Conservation (phyloP, 2,113 vertebrate genomes). For the Pavo muticus region DNA sequence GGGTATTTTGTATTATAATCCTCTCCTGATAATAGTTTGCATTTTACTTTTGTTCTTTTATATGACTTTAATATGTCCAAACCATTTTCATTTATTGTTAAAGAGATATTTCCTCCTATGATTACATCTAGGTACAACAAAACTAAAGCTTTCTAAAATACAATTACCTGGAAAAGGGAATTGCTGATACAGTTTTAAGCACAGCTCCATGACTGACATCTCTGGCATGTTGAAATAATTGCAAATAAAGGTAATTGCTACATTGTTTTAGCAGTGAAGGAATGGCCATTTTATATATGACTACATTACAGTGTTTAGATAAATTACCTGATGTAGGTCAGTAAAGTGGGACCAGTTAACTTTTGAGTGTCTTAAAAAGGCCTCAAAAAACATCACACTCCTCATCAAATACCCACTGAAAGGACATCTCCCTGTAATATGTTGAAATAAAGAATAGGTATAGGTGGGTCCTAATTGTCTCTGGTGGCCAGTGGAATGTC, state of each 20-base stretch:
- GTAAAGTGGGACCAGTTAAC: slow-evolving; percentile 17
- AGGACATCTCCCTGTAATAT: slow-evolving; percentile 25
- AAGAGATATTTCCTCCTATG: neutral
- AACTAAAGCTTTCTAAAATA: slow-evolving; percentile 7
- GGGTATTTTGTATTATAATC: neutral
- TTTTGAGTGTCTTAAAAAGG: slow-evolving; percentile 36
- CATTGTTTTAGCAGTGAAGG: slow-evolving; percentile 1
- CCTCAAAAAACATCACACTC: slow-evolving; percentile 8
- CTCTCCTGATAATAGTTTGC: neutral
- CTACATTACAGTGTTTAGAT: slow-evolving; percentile 16
- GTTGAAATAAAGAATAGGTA: slow-evolving; percentile 19
- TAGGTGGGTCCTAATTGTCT: neutral
- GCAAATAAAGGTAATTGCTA: slow-evolving; percentile 34
- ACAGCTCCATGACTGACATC: neutral
- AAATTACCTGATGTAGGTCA: slow-evolving; percentile 29
- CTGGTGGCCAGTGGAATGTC: slow-evolving; percentile 17
- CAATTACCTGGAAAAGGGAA: slow-evolving; percentile 5
- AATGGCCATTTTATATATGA: slow-evolving; percentile 25
- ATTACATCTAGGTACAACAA: slow-evolving; percentile 24
- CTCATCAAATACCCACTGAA: slow-evolving; percentile 41
- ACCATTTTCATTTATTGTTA: neutral
- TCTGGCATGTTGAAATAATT: slow-evolving; percentile 28
- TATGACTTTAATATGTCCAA: slow-evolving; percentile 3
- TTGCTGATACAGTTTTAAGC: neutral
- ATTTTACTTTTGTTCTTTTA: neutral